Percentiles rank a stretch among this genome's conserved stretches.
Conservation (phyloP, 2,113 vertebrate genomes). For the Megaceryle maxima region DNA sequence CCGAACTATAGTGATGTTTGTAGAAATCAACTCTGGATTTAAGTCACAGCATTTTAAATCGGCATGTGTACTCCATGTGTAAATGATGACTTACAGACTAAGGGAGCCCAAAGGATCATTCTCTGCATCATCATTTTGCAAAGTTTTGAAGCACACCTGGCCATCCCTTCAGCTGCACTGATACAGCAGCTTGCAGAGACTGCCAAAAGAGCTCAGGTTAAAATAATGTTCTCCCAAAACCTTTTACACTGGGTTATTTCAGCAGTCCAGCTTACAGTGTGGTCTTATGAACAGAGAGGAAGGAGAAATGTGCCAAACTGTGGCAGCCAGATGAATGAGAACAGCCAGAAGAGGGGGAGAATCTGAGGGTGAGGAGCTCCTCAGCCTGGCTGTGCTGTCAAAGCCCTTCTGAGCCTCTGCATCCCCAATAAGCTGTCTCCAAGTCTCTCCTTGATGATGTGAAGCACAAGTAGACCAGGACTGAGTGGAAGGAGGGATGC, state of each 20-base stretch:
- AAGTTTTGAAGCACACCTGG: neutral
- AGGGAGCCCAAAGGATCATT: neutral
- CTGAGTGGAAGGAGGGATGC: neutral
- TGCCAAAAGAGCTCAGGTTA: neutral
- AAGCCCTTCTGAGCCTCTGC: neutral
- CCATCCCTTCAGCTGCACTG: neutral
- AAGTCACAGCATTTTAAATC: neutral
- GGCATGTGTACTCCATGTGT: no score
- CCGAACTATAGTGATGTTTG: rapidly evolving
- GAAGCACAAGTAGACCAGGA: neutral
- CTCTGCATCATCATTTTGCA: neutral
- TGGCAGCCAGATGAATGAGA: neutral
- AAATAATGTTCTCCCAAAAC: neutral
- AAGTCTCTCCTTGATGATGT: neutral
- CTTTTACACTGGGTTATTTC: neutral
- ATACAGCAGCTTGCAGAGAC: neutral
- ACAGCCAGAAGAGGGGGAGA: neutral
- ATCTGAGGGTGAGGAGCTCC: neutral
- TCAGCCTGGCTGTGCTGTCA: neutral
- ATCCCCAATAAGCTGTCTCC: neutral
- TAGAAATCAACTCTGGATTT: neutral
- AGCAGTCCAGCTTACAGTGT: neutral
- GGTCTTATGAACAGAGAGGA: neutral
- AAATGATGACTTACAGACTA: neutral
- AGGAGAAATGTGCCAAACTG: neutral